Base-by-base conservation (phyloP, 2,888 invertebrate species). In the Tridacna crocea region DNA sequence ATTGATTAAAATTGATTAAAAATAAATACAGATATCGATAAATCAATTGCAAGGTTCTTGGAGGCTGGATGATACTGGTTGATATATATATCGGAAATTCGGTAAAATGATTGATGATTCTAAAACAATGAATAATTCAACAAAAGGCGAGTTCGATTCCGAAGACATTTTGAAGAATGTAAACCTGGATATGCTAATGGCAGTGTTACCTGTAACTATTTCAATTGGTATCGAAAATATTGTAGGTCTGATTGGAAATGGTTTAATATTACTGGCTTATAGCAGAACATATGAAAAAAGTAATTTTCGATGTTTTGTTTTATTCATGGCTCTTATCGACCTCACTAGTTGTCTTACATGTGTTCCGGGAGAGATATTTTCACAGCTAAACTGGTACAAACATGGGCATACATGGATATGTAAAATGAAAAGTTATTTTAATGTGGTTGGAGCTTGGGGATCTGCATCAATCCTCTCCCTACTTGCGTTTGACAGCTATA, bases 191-290 rank as follows among this genome's bases (percentile, higher is more conserved):
- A 63, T 83, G 75, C 74, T 74, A 12, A 66, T 72, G 75, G 77
- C 75, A 13, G 77, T 85, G 12, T 48, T 85, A 19, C 85, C 85
- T 12, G 83, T 85, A 19, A 85, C 85, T n/a, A 79, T 85, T 22
- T 75, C 83, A 22, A 81, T 85, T 27, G 83, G 77, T 24, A 17
- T 85, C 3, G 83, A 85, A 55, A 72, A 75, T 15, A 26, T 78
- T 26, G 22, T 83, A 2, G 85, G 85, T 10, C 58, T 81, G 0
- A 24, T 85, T 48, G 85, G 85, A 66, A 85, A 85, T 47, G 68
- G 65, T 68, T 51, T 85, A 13, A 85, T 83, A 27, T 46, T 85
- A 17, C 48, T 77, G 2, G 75, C 83, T 19, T 85, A 81, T 26
- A 65, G 77, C 11, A 70, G 63, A 48, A 47, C 46, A 12, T 75